These are phyloP conservation scores for Drosophila mojavensis DNA, from an alignment of 1,140 invertebrate genomes.

Conservation along the genomic window DNA sequence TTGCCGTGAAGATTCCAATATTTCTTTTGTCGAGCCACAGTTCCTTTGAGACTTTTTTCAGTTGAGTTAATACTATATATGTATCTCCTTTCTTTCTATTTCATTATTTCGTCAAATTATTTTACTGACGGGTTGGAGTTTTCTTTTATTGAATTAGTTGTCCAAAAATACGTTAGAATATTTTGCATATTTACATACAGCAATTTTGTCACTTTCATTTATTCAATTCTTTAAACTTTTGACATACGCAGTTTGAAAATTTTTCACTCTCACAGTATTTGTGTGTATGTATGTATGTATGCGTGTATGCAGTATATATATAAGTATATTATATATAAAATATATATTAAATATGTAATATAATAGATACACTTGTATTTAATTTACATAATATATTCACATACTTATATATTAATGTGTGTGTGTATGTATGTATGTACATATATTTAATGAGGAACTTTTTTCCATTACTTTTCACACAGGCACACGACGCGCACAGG, in stretches of 20 bases:
- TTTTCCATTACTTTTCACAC: constrained; percentile 43
- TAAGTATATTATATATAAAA: constrained; percentile 2
- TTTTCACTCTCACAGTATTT: constrained; percentile 68
- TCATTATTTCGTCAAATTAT: constrained; percentile 7
- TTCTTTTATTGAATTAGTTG: constrained; percentile 64
- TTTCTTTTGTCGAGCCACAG: background rate
- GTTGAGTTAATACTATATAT: background rate
- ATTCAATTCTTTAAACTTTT: constrained; percentile 19
- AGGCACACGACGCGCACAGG: constrained; percentile 55
- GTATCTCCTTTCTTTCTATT: background rate
- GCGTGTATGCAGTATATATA: constrained; percentile 25
- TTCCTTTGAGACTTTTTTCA: background rate
- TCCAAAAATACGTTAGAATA: constrained; percentile 33
- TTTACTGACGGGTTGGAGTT: constrained; percentile 10
- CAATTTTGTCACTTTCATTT: background rate
- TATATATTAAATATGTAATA: constrained; percentile 24
- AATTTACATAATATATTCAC: background rate
- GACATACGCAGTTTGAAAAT: constrained; percentile 57
- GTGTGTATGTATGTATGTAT: constrained; percentile 16
- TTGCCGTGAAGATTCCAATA: background rate
- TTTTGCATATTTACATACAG: too few relatives aligned
- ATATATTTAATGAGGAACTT: constrained; percentile 29
- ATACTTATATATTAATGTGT: constrained; percentile 21
- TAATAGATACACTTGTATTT: constrained; percentile 1
- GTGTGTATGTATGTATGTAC: constrained; percentile 29